These are phyloP conservation scores for Atherinomorus stipes DNA, from an alignment of 2,113 vertebrate species.

Conservation along the genomic window DNA sequence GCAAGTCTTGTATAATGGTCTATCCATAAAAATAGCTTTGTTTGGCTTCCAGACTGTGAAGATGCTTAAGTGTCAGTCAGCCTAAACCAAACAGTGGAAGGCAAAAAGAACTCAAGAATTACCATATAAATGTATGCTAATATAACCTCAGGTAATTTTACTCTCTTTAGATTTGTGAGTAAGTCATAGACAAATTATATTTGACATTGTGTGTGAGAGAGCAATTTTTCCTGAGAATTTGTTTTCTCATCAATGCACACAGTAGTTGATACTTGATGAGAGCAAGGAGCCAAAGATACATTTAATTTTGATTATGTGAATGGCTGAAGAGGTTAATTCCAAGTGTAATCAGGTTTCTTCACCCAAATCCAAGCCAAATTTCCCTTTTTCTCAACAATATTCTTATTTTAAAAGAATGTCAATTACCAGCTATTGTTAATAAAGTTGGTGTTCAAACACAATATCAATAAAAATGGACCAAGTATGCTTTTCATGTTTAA, in stretches of 20 bases:
- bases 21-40: constrained; percentile 80
- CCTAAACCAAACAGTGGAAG: constrained; percentile 33
- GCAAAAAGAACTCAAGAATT: constrained; percentile 59
- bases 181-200: constrained; percentile 48
- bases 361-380: no score
- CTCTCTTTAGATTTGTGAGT: constrained; percentile 44
- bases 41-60: constrained; percentile 56
- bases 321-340: no score
- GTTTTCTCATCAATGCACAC: constrained; percentile 17
- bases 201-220: not conserved
- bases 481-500: no score
- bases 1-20: constrained; percentile 76
- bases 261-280: not conserved
- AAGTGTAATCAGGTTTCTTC: no score
- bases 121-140: constrained; percentile 78
- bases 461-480: no score
- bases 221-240: constrained; percentile 10
- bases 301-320: not conserved
- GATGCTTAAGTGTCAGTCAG: constrained; percentile 70
- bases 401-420: no score
- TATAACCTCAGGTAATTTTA: constrained; percentile 43
- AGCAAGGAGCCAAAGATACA: not conserved
- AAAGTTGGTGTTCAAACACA: no score
- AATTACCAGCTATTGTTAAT: no score
- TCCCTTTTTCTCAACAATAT: no score